These are phyloP conservation scores for Trematomus bernacchii DNA, from an alignment of 2,797 vertebrate species.

Conservation along the genomic window DNA sequence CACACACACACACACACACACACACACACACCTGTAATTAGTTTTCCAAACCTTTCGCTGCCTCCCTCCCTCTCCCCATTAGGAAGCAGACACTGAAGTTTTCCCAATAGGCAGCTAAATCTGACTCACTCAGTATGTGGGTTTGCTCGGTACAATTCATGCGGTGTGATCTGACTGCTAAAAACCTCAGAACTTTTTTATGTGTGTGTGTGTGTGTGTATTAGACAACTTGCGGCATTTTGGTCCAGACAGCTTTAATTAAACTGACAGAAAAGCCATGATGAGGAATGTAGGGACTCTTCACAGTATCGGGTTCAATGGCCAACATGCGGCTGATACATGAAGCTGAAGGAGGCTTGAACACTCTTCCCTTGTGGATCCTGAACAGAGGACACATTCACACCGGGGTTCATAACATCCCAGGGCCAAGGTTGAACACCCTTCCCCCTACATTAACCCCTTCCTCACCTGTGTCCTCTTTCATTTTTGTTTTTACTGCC, in stretches of 20 bases:
- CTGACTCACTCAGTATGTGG: slow-evolving; percentile 64
- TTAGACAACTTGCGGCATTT: slow-evolving; percentile 45
- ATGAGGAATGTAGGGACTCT: slow-evolving; percentile 27
- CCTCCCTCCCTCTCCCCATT: slow-evolving; percentile 38
- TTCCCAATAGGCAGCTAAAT: slow-evolving; percentile 65
- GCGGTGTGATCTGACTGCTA: slow-evolving; percentile 63
- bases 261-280: slow-evolving; percentile 54
- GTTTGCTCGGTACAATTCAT: slow-evolving; percentile 43
- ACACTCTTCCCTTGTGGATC: slow-evolving; percentile 69
- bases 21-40: slow-evolving; percentile 56
- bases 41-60: slow-evolving; percentile 54
- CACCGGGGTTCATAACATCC: slow-evolving; percentile 56
- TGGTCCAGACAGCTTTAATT: slow-evolving; percentile 53
- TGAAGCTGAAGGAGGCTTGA: slow-evolving; percentile 39
- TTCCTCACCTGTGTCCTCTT: slow-evolving; percentile 48
- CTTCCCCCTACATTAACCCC: slow-evolving; percentile 47
- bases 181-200: slow-evolving; percentile 52
- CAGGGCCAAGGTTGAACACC: slow-evolving; percentile 46
- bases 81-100: slow-evolving; percentile 54
- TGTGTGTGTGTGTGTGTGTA: slow-evolving; percentile 34
- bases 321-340: slow-evolving; percentile 39
- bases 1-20: slow-evolving; percentile 33
- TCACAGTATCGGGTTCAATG: slow-evolving; percentile 41
- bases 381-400: slow-evolving; percentile 79
- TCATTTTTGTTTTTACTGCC: slow-evolving; percentile 36